Base-by-base conservation (phyloP, 2,113 vertebrate genomes). In the Lepus timidus region DNA sequence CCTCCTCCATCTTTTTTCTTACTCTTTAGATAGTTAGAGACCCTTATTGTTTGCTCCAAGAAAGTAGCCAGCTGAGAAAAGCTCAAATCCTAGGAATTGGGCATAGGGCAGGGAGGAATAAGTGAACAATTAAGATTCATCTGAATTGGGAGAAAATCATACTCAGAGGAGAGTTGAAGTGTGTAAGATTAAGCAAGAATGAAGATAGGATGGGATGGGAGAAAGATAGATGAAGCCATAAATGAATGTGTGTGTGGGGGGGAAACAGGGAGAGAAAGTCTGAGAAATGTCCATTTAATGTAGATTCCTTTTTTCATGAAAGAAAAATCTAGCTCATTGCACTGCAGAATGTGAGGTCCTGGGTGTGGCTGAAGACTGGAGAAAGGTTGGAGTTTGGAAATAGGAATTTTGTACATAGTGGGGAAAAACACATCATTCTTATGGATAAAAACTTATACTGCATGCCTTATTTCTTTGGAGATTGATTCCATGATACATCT, bases 91-190 rank as follows among this genome's bases (percentile, higher is more conserved):
- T 52, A 73, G 9, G 0, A 19, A 20, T 1, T 76, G 29, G 61
- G 9, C 3, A 1, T 25, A 6, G 10, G 4, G 19, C 25, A 61
- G 55, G 75, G 20, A 83, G 20, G 7, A 67, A 49, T 52, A 65
- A 82, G 64, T 51, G 14, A 71, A 80, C 29, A 88, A 74, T 22
- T 52, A 78, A 81, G 29, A 67, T 75, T 91, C 55, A 67, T 55
- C 25, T 76, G 85, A 88, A 62, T 78, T 67, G 62, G n/a, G n/a
- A 92, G 68, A 84, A 88, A 90, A 68, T 87, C n/a, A 78, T n/a
- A 51, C 49, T 6, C 31, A 65, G 31, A 2, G 27, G 58, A 85
- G 73, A 58, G 25, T 36, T 27, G 23, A 83, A 39, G 39, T 80
- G 29, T 51, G 2, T 51, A 33, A 19, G 16, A 19, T n/a, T 76